These are phyloP conservation scores for Acrobasis suavella DNA, from an alignment of 2,888 invertebrate genomes.

Conservation along the genomic window DNA sequence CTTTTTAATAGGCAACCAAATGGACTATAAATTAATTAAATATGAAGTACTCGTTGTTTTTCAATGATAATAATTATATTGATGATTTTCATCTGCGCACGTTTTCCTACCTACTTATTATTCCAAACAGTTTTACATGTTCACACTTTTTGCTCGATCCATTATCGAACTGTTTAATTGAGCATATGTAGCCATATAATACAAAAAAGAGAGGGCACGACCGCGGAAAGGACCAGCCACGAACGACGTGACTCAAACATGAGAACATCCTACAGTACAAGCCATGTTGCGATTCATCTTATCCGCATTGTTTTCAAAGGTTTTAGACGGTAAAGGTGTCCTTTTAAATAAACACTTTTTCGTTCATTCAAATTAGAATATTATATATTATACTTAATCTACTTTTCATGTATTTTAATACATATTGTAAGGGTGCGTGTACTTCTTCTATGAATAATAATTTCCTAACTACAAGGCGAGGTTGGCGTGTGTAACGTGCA, in stretches of 20 bases:
- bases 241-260: conserved; percentile 51
- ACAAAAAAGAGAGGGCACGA: conserved; percentile 51
- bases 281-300: background rate
- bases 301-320: conserved; percentile 24
- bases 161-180: conserved; percentile 22
- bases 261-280: conserved; percentile 23
- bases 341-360: no score
- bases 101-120: conserved; percentile 7
- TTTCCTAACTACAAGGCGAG: no score
- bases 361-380: no score
- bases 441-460: no score
- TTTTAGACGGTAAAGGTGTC: no score
- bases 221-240: conserved; percentile 67
- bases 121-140: conserved; percentile 5
- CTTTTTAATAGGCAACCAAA: no score
- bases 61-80: background rate
- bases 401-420: no score
- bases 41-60: no score
- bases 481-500: no score
- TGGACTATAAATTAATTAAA: no score
- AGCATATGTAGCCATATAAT: conserved; percentile 24
- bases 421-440: no score
- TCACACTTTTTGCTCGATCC: conserved; percentile 24
- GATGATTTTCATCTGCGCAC: background rate
- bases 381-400: no score